These are phyloP conservation scores for Agelas oroides DNA, from an alignment of 37 sponge, comb jelly and placozoan species.

Conservation along the genomic window DNA sequence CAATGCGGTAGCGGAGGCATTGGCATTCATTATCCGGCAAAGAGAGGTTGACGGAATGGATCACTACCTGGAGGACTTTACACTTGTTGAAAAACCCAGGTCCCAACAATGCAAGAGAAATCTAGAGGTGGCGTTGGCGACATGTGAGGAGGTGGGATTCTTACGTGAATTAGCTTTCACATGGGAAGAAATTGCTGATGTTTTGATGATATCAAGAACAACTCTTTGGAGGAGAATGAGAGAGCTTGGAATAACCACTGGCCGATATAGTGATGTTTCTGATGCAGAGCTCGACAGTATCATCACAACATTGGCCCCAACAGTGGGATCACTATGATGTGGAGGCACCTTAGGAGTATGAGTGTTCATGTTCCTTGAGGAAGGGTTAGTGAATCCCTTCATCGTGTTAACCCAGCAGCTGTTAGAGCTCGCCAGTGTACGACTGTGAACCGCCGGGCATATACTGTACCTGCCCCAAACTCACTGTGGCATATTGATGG, in stretches of 20 bases:
- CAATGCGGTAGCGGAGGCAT: too few species aligned
- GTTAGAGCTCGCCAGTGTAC: conserved; percentile 13
- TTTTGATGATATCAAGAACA: too few species aligned
- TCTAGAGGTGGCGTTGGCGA: background rate
- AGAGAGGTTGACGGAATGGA: background rate
- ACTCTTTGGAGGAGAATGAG: too few species aligned
- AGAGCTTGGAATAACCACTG: too few species aligned
- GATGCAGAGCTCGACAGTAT: background rate
- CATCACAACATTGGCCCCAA: background rate
- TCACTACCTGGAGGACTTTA: conserved; percentile 20
- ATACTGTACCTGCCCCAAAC: conserved; percentile 21
- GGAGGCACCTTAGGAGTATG: conserved; percentile 15
- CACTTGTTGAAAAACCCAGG: background rate
- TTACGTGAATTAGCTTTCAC: too few species aligned
- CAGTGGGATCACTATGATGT: conserved; percentile 4
- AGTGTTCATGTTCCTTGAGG: conserved; percentile 34
- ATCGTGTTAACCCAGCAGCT: conserved; percentile 37
- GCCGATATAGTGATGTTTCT: too few species aligned
- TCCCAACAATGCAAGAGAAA: background rate
- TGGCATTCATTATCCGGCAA: too few species aligned
- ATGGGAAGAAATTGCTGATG: too few species aligned
- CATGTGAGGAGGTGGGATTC: background rate
- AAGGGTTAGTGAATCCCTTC: conserved; percentile 33
- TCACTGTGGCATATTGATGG: conserved; percentile 43
- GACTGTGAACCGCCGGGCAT: conserved; percentile 6